These are phyloP conservation scores for Sciurus niger DNA, from an alignment of 2,113 vertebrate genomes.

Conservation along the genomic window DNA sequence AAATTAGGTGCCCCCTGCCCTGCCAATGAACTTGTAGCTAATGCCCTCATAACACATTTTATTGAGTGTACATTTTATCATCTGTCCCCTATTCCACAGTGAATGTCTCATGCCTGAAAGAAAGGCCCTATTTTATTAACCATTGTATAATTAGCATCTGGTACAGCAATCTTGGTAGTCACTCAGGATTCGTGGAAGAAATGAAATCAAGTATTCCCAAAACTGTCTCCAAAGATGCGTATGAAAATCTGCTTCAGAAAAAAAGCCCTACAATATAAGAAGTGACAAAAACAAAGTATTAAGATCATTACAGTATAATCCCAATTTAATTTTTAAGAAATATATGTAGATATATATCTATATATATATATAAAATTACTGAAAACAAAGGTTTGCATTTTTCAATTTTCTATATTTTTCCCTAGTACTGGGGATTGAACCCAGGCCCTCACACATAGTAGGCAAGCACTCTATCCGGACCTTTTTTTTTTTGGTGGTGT, in stretches of 20 bases:
- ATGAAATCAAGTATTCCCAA: background rate
- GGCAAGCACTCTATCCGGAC: no score
- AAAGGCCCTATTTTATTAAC: background rate
- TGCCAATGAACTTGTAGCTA: background rate
- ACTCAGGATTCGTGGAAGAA: background rate
- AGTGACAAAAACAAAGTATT: background rate
- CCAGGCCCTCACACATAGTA: no score
- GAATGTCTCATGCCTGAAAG: background rate
- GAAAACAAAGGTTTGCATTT: background rate
- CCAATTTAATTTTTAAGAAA: background rate
- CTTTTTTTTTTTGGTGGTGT: no score
- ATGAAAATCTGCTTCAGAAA: constrained; percentile 44
- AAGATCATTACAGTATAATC: background rate
- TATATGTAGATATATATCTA: no score
- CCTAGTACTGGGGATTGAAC: no score
- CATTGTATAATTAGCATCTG: background rate
- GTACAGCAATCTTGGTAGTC: background rate
- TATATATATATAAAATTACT: no score
- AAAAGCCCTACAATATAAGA: background rate
- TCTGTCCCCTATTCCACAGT: background rate
- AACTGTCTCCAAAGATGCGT: constrained; percentile 41
- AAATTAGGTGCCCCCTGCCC: background rate
- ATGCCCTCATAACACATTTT: background rate
- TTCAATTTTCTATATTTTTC: background rate
- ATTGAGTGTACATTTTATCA: constrained; percentile 12